Conservation (phyloP, 2,113 vertebrate species). For the Euleptes europaea region DNA sequence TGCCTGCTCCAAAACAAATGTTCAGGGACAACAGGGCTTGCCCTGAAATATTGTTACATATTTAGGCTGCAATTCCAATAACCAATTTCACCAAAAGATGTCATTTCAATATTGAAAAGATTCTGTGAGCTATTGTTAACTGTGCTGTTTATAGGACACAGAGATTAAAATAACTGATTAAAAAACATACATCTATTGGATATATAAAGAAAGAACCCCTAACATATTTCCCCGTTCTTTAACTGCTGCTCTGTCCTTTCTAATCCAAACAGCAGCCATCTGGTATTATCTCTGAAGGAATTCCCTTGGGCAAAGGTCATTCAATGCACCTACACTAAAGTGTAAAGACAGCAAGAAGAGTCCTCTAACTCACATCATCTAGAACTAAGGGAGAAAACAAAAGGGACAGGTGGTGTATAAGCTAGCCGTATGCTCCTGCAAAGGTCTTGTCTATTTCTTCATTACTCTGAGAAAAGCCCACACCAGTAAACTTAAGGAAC, state of each 20-base stretch:
- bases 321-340: not conserved
- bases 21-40: no score
- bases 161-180: not conserved
- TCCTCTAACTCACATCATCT: not conserved
- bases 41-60: no score
- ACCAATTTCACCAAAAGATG: not conserved
- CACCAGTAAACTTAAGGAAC: slow-evolving; percentile 6
- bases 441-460: not conserved
- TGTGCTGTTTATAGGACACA: not conserved
- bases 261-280: slow-evolving; percentile 34
- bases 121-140: not conserved
- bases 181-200: not conserved
- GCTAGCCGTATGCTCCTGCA: slow-evolving; percentile 6
- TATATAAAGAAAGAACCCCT: not conserved
- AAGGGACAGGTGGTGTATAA: slow-evolving; percentile 16
- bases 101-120: not conserved
- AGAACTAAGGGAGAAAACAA: not conserved
- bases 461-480: not conserved
- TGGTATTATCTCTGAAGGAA: slow-evolving; percentile 32
- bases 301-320: slow-evolving; percentile 33
- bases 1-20: no score
- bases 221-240: not conserved
- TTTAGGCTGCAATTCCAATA: not conserved
- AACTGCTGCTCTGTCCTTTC: not conserved
- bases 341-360: slow-evolving; percentile 5